These are phyloP conservation scores for Ochropacha duplaris DNA, from an alignment of 2,888 invertebrate genomes.

Conservation along the genomic window DNA sequence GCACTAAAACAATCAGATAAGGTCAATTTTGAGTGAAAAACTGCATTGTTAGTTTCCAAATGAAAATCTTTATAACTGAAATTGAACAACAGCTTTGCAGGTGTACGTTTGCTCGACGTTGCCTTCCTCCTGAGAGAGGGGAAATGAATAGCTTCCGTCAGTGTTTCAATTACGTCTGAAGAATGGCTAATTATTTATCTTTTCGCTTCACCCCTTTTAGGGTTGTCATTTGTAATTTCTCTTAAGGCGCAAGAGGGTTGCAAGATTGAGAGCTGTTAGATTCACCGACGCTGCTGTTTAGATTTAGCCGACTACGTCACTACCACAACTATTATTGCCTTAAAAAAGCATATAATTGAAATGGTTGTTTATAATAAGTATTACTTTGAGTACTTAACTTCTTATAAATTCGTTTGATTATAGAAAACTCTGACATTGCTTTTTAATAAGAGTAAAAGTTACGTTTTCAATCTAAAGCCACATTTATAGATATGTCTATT, in stretches of 20 bases:
- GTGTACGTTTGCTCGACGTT: constrained; percentile 8
- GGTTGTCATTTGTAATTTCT: neutral
- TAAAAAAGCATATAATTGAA: no score
- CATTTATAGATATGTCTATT: no score
- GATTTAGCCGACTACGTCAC: no score
- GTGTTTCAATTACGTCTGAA: constrained; percentile 28
- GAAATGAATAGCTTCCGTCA: constrained; percentile 32
- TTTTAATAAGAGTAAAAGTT: no score
- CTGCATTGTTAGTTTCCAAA: neutral
- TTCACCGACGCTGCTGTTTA: no score
- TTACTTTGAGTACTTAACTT: no score
- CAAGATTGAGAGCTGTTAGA: neutral
- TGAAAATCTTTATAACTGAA: neutral
- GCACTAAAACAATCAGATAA: neutral
- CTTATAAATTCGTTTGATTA: no score
- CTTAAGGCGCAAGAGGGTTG: neutral
- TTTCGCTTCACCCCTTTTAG: constrained; percentile 14
- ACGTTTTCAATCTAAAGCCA: no score
- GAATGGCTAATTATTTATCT: constrained; percentile 37
- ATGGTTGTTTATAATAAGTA: no score
- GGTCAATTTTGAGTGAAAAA: neutral
- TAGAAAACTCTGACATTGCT: no score
- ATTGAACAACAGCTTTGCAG: constrained; percentile 13
- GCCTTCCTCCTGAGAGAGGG: constrained; percentile 25
- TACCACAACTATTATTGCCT: no score